Conservation (phyloP, 2,797 vertebrate species). For the Sorex maritimensis region DNA sequence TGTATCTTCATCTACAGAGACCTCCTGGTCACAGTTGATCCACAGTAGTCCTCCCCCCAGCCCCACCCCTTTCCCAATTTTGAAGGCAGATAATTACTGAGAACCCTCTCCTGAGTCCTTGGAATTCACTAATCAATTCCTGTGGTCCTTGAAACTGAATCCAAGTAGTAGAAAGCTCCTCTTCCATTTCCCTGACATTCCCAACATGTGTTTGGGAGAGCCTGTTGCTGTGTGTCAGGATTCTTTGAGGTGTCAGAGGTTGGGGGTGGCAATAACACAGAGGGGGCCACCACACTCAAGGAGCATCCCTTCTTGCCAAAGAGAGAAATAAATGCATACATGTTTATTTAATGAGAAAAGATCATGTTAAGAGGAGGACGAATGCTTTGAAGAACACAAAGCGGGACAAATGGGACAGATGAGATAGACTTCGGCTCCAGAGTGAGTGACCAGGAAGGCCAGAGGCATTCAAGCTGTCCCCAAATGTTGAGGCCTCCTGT, state of each 20-base stretch:
- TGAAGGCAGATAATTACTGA: not conserved
- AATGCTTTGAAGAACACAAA: not conserved
- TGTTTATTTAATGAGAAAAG: too few relatives aligned
- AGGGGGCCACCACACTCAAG: not conserved
- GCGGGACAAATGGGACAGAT: not conserved
- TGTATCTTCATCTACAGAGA: conserved; percentile 45
- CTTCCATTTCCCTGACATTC: not conserved
- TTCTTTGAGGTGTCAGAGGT: not conserved
- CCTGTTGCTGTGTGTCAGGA: not conserved
- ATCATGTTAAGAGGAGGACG: not conserved
- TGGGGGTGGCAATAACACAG: not conserved
- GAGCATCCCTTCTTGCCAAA: conserved; percentile 6
- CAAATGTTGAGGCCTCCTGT: not conserved
- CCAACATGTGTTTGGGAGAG: not conserved
- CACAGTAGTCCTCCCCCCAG: not conserved
- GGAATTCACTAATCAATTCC: not conserved
- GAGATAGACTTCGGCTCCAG: too few relatives aligned
- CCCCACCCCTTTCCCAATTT: not conserved
- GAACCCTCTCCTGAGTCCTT: not conserved
- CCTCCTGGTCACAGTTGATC: not conserved
- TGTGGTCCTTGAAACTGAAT: not conserved
- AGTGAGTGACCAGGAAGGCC: too few relatives aligned
- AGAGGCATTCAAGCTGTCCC: not conserved
- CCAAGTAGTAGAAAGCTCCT: not conserved
- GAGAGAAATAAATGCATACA: not conserved